Evolutionary conservation across 2,113 vertebrate genomes (phyloP).

Genomic region (Cyrtonyx montezumae): DNA sequence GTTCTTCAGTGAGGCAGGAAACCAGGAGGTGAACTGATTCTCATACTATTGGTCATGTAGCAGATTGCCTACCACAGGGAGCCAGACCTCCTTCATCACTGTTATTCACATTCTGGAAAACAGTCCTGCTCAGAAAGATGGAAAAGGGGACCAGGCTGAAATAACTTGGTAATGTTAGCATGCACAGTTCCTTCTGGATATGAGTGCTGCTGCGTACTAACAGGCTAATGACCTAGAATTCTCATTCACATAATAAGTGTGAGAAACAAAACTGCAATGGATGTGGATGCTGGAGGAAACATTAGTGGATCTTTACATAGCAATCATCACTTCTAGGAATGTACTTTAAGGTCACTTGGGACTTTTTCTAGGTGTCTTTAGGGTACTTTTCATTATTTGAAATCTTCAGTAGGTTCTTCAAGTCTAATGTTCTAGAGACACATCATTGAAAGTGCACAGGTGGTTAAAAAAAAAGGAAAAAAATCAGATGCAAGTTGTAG

Average conservation of each 20-base stretch:
- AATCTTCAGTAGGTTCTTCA: neutral
- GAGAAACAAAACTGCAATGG: neutral
- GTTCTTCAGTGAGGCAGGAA: neutral
- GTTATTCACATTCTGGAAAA: neutral
- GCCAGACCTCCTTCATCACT: neutral
- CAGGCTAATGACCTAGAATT: neutral
- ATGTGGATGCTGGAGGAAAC: neutral
- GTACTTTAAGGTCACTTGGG: neutral
- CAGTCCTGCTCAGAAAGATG: neutral
- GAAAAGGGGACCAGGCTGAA: neutral
- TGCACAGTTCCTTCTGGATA: neutral
- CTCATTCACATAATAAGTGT: neutral
- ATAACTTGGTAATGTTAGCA: neutral
- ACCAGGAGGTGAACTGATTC: neutral
- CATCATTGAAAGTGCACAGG: neutral
- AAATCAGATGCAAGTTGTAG: neutral
- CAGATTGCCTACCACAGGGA: neutral
- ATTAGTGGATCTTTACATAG: neutral
- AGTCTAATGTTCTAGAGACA: neutral
- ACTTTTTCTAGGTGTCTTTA: neutral
- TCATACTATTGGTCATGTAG: neutral
- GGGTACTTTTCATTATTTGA: neutral
- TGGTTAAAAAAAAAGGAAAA: neutral
- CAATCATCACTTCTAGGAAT: neutral
- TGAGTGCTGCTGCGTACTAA: neutral